Evolutionary conservation across 2,113 vertebrate genomes (phyloP).

Genomic region (Alexandromys fortis): DNA sequence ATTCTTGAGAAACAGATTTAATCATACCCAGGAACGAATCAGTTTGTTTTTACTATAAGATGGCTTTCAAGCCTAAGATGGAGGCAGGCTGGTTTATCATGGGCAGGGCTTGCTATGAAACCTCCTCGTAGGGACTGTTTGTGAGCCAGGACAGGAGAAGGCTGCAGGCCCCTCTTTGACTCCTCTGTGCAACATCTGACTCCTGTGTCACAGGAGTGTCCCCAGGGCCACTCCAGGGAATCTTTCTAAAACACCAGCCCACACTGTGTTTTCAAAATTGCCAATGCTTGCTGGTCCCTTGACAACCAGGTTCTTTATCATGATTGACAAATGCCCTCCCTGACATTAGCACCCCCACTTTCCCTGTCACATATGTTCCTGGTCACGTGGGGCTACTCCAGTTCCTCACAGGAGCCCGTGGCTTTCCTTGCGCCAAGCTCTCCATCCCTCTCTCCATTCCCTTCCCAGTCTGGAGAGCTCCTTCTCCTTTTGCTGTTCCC

Average conservation of each 20-base stretch:
- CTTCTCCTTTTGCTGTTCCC: background rate
- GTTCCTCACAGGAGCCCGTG: background rate
- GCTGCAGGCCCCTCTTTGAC: background rate
- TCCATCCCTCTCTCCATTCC: background rate
- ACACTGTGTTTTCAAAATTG: slow-evolving; percentile 16
- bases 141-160: background rate
- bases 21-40: background rate
- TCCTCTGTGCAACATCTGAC: background rate
- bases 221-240: background rate
- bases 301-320: background rate
- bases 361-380: background rate
- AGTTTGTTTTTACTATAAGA: background rate
- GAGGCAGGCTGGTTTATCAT: background rate
- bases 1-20: background rate
- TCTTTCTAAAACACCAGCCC: background rate
- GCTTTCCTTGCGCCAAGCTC: background rate
- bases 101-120: background rate
- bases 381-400: background rate
- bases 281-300: background rate
- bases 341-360: background rate
- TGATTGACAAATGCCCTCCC: background rate
- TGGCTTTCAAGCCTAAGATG: background rate
- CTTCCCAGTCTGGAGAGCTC: background rate
- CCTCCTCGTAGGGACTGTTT: background rate
- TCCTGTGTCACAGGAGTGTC: background rate